Percentiles rank a stretch among this genome's conserved stretches.
These are phyloP conservation scores for Gastrophysa polygoni DNA, from an alignment of 2,888 invertebrate genomes.

Conservation along the genomic window DNA sequence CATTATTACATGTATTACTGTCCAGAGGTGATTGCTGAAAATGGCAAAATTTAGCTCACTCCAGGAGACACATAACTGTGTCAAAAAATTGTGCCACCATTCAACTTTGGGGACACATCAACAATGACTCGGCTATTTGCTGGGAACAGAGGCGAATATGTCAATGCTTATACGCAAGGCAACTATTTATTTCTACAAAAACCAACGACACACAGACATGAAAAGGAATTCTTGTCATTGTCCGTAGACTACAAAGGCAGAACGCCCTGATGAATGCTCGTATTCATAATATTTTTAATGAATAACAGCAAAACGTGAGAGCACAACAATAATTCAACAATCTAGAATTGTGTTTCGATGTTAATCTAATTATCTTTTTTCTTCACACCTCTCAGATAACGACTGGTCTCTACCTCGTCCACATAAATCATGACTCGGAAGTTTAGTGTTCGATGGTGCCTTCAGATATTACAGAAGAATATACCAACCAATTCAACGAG, in stretches of 20 bases:
- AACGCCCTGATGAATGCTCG: conserved; percentile 17
- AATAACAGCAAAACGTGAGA: conserved; percentile 24
- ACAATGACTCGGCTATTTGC: too few species aligned
- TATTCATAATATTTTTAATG: conserved; percentile 32
- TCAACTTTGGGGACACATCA: too few species aligned
- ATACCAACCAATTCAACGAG: too few species aligned
- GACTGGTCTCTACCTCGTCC: conserved; percentile 6
- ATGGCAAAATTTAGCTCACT: too few species aligned
- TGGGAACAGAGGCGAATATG: neutral
- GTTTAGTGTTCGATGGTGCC: conserved; percentile 5
- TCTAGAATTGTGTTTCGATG: conserved; percentile 25
- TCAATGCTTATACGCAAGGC: neutral
- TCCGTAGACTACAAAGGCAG: conserved; percentile 22
- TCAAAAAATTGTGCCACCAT: too few species aligned
- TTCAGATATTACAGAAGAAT: too few species aligned
- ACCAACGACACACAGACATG: conserved; percentile 14
- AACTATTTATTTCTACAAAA: conserved; percentile 8
- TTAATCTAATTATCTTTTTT: conserved; percentile 28
- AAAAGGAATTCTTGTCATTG: conserved; percentile 25
- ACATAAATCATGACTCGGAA: conserved; percentile 3
- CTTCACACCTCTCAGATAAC: conserved; percentile 20
- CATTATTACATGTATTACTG: too few species aligned
- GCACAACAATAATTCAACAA: conserved; percentile 27
- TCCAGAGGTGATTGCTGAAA: too few species aligned
- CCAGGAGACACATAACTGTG: too few species aligned